These are phyloP conservation scores for Malachius bipustulatus DNA, from an alignment of 2,888 invertebrate species.

Conservation along the genomic window DNA sequence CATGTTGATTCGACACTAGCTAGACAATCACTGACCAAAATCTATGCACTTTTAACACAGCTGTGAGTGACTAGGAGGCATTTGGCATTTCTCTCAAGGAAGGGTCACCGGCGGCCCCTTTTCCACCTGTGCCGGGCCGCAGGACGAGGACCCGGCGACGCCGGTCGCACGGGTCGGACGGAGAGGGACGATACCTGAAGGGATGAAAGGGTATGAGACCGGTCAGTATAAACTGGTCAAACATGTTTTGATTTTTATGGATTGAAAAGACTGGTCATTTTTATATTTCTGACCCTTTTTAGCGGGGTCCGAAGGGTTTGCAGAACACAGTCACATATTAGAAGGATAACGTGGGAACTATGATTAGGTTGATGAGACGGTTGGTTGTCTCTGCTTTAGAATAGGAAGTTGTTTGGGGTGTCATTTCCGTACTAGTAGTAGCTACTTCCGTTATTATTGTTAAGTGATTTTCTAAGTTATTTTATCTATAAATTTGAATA, in stretches of 20 bases:
- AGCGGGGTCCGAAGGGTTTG: conserved; percentile 17
- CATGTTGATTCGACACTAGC: conserved; percentile 14
- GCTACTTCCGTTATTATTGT: no score
- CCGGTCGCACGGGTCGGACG: conserved; percentile 11
- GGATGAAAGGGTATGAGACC: conserved; percentile 12
- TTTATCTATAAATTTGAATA: no score
- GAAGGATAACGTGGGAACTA: no score
- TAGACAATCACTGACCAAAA: conserved; percentile 22
- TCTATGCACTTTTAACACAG: conserved; percentile 15
- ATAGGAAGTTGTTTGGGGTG: no score
- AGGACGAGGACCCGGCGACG: conserved; percentile 4
- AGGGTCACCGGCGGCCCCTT: conserved; percentile 23
- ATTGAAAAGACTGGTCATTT: conserved; percentile 24
- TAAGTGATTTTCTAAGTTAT: no score
- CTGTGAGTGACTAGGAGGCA: conserved; percentile 16
- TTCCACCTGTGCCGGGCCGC: conserved; percentile 9
- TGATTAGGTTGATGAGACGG: no score
- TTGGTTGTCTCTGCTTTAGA: no score
- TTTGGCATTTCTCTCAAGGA: conserved; percentile 24
- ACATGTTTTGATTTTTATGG: conserved; percentile 32
- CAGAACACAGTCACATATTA: conserved; percentile 13
- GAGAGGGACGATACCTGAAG: conserved; percentile 3
- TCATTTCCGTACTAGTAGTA: no score
- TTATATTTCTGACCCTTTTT: conserved; percentile 30
- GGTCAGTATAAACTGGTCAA: conserved; percentile 34